A percentile compares a stretch with the other conserved stretches of the same genome.
Conservation (phyloP, 2,113 vertebrate genomes). For the Himantopus leucocephalus region DNA sequence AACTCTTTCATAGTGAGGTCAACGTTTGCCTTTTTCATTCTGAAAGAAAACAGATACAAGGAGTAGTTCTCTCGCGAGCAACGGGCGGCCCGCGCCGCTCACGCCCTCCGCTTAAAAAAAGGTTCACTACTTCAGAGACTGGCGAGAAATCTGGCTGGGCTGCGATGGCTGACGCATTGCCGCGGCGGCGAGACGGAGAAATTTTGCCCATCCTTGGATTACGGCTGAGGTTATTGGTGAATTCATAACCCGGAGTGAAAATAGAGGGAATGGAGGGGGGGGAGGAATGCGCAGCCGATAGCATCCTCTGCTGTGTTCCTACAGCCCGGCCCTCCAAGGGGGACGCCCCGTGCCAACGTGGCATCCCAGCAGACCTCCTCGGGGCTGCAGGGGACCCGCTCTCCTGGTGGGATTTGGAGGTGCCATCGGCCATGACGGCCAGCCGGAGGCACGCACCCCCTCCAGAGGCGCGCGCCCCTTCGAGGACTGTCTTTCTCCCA, state of each 20-base stretch:
- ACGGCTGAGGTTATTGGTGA: not conserved
- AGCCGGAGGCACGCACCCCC: not conserved
- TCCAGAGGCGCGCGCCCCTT: not conserved
- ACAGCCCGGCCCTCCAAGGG: not conserved
- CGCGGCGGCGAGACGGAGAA: accelerated
- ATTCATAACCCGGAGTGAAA: not conserved
- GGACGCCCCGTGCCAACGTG: constrained; percentile 24
- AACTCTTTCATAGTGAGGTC: constrained; percentile 87
- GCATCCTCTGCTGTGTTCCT: not conserved
- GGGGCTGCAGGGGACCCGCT: not conserved
- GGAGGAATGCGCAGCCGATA: not conserved
- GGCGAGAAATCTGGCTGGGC: not conserved
- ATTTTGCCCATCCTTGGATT: not conserved
- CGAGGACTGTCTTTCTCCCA: accelerated
- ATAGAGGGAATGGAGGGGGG: not conserved
- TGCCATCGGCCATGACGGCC: accelerated
- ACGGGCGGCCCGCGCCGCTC: not conserved
- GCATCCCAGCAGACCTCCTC: not conserved
- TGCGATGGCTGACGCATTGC: not conserved
- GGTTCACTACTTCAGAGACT: not conserved
- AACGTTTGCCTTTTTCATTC: constrained; percentile 94
- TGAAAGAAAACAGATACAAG: constrained; percentile 93
- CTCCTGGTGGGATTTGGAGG: not conserved
- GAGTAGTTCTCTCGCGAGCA: constrained; percentile 70
- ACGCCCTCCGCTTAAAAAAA: not conserved